phyloP scores from a whole-genome alignment of 2,113 vertebrate species.

The Stomatorhinus ivindoensis region DNA sequence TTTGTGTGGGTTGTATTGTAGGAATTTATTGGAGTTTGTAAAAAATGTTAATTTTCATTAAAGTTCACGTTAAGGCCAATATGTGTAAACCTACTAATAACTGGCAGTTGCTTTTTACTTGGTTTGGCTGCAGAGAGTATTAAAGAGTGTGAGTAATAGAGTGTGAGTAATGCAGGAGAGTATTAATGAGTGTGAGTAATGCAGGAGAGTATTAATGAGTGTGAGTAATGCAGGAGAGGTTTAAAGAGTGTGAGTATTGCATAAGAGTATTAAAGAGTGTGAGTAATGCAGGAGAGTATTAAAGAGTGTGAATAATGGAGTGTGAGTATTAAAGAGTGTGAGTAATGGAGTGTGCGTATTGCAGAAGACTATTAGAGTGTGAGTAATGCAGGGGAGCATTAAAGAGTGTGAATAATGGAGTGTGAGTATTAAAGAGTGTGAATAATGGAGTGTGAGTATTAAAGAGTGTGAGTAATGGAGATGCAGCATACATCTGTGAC shows the following conservation, averaged over 20 bases:
- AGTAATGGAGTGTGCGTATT: too few species aligned
- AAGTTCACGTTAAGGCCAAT: background rate
- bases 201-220: background rate
- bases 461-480: background rate
- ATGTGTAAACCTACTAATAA: background rate
- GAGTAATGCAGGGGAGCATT: background rate
- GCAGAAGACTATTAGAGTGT: too few species aligned
- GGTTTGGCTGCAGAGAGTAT: background rate
- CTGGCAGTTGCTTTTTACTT: background rate
- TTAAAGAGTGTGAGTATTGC: background rate
- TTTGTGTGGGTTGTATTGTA: conserved; percentile 2
- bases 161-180: background rate
- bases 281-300: background rate
- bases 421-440: background rate
- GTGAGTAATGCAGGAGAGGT: background rate
- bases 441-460: background rate
- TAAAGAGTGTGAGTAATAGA: background rate
- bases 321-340: too few species aligned
- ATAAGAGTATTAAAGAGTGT: background rate
- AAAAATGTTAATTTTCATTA: background rate
- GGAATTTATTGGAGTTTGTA: background rate
- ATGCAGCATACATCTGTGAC: background rate
- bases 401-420: background rate
- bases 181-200: background rate
- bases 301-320: background rate